Evolutionary conservation across 2,797 vertebrate genomes (phyloP), one percentile per base, ranked within the genome.

Genomic region (Astyanax mexicanus): DNA sequence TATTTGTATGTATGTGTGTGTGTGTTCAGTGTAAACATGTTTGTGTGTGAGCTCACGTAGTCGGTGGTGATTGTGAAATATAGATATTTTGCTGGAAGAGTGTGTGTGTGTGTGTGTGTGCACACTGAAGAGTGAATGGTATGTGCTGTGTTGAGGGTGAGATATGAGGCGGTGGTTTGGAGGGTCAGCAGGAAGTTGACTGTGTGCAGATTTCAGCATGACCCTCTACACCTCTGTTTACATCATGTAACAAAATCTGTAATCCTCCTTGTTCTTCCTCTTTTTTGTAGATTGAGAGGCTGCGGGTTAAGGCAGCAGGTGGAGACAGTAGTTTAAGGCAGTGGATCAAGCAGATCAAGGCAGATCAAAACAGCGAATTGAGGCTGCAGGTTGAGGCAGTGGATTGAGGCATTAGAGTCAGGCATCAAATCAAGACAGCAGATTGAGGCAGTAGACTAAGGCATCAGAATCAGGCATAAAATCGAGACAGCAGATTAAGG

Each of bases 121-220:
- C 27, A 29, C 17, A 3, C 5, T 17, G 17, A 35, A 49, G 27
- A 9, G n/a, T 55, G n/a, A 29, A 29, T 38, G 19, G 67, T 55
- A 21, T 69, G 19, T 40, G 6, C 13, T 27, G 57, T 37, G 70
- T n/a, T 13, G 21, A 45, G 32, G 35, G 21, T 37, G 65, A 64
- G 44, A 58, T 27, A 58, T 8, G 47, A 57, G 57, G 51, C 47
- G 19, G 64, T 25, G 58, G 61, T 69, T 52, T 4, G 38, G 21
- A 11, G n/a, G 69, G 54, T 71, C 69, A 71, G 38, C 38, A 58
- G 49, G 40, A 49, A 35, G 35, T 35, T 49, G 73, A 65, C 49
- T 27, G 37, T 68, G 42, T 35, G 37, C 54, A 69, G 52, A 67
- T 17, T 44, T 62, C 25, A 29, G 9, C 57, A 23, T 13, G n/a